Percentiles rank a stretch among this genome's conserved stretches.
These are phyloP conservation scores for Corella eumyota DNA, from an alignment of 23 tunicate genomes.

Conservation along the genomic window DNA sequence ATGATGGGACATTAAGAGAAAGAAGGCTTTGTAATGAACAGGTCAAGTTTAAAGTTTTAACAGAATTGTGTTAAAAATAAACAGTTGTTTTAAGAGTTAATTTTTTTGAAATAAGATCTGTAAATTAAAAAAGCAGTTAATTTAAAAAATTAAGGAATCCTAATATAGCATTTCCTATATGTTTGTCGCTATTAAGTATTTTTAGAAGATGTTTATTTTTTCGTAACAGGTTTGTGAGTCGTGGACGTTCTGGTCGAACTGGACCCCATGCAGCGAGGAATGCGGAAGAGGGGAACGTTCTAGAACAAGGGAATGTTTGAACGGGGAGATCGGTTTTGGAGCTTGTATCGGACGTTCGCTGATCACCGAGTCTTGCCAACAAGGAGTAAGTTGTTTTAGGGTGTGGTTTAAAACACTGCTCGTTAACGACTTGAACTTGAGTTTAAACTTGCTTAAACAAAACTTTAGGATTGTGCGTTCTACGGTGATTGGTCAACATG, in stretches of 20 bases:
- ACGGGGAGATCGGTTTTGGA: constrained; percentile 54
- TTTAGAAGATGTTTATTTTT: too few relatives aligned
- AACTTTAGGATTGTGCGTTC: constrained; percentile 65
- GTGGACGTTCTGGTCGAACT: constrained; percentile 59
- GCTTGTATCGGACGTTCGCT: constrained; percentile 37
- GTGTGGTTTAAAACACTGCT: not conserved
- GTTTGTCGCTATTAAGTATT: too few relatives aligned
- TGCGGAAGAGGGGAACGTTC: constrained; percentile 67
- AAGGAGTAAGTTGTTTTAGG: constrained; percentile 23
- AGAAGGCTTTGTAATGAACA: constrained; percentile 24
- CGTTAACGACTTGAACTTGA: too few relatives aligned
- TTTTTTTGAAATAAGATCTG: too few relatives aligned
- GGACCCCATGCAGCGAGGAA: constrained; percentile 57
- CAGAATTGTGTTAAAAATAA: too few relatives aligned
- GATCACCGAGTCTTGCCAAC: constrained; percentile 30
- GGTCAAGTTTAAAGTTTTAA: too few relatives aligned
- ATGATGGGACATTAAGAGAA: constrained; percentile 32
- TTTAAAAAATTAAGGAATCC: too few relatives aligned
- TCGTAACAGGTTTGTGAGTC: constrained; percentile 27
- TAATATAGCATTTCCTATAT: too few relatives aligned
- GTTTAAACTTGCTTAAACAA: too few relatives aligned
- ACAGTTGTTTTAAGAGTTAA: too few relatives aligned
- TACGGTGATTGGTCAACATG: constrained; percentile 59
- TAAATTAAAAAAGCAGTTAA: too few relatives aligned
- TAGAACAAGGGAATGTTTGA: constrained; percentile 36